phyloP scores from a whole-genome alignment of 2,113 vertebrate species.

The Orycteropus afer region DNA sequence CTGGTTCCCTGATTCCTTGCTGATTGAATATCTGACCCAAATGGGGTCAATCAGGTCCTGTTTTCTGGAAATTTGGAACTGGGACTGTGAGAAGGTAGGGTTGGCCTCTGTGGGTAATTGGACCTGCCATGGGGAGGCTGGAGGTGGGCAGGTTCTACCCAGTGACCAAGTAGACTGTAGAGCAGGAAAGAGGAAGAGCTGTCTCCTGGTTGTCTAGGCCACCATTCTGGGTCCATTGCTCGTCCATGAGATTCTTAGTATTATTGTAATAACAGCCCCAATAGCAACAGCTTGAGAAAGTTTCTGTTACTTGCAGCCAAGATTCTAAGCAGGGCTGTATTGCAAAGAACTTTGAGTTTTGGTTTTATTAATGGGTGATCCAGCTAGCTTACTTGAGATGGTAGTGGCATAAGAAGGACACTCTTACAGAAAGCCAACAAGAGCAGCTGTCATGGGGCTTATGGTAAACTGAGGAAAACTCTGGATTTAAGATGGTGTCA shows the following conservation, averaged over 20 bases:
- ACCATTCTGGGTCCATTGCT: not conserved
- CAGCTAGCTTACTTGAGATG: not conserved
- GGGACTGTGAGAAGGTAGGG: not conserved
- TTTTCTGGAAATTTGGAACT: not conserved
- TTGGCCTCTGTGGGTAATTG: not conserved
- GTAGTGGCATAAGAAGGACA: too few species aligned
- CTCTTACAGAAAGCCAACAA: not conserved
- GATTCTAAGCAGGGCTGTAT: not conserved
- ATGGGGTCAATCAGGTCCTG: not conserved
- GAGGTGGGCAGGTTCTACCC: not conserved
- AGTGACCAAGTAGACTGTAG: not conserved
- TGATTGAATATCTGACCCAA: not conserved
- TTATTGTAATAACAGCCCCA: not conserved
- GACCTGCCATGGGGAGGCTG: not conserved
- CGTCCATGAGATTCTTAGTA: not conserved
- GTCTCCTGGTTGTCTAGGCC: not conserved
- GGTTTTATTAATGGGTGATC: not conserved
- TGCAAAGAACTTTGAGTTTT: not conserved
- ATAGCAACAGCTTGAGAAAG: accelerated
- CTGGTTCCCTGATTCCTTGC: not conserved
- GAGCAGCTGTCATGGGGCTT: not conserved
- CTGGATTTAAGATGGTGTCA: not conserved
- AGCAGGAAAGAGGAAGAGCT: not conserved
- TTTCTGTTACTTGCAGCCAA: not conserved
- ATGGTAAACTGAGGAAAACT: not conserved